Base-by-base conservation (phyloP, 2,888 invertebrate species). In the Carabus problematicus region DNA sequence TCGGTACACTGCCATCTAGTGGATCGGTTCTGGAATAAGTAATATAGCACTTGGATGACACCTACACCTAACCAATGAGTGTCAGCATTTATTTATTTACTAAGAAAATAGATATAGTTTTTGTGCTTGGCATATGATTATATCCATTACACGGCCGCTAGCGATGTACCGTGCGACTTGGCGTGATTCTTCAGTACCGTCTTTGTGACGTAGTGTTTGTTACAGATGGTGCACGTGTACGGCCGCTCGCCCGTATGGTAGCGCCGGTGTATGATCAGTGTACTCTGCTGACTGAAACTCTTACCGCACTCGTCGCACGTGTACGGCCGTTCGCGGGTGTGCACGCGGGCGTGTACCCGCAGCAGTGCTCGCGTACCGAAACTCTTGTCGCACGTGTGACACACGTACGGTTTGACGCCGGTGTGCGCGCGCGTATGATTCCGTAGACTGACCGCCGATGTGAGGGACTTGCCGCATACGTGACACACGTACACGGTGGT, bases 231-330 rank as follows among this genome's bases (percentile, higher is more conserved):
- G 71, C 86, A 87, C 60, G 82, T 84, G 71, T 81, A 84, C 45
- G 81, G 84, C 70, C 83, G 84, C 8, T 83, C 82, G 40, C 82
- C 70, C 12, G 56, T 70, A 41, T 70, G 70, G 55, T 61, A 47
- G 12, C 70, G 19, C 45, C 64, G 42, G 72, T 84, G 84, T 64
- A 84, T 83, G 8, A 83, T 83, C n/a, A 84, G 75, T 0, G 84
- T 83, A 8, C 83, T 83, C 14, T 82, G 77, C 73, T 84, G 84
- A 0, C 84, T 82, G 74, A 87, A 85, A 40, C 84, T 84, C 72
- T 85, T 85, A 0, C 84, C 85, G 72, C 88, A 87, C 0, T 82
- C 76, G 0, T 82, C 76, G 71, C 86, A 86, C 0, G 84, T 76
- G 49, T 84, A 83, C 18, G 82, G 84, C 72, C 84, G 84, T 29